These are phyloP conservation scores for Numenius arquata DNA, from an alignment of 2,113 vertebrate species.

Conservation along the genomic window DNA sequence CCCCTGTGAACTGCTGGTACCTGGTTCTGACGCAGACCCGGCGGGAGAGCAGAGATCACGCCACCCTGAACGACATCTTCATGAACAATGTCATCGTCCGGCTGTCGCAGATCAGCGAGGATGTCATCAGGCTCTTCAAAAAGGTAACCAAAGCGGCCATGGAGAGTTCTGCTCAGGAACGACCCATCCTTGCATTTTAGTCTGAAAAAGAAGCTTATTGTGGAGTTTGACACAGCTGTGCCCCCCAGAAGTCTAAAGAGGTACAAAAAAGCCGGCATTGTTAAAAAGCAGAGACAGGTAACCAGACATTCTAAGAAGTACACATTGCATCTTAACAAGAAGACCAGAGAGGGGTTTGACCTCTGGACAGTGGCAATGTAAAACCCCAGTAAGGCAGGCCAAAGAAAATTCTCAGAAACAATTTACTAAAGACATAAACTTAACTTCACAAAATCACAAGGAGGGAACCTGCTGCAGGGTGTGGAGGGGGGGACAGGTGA, in stretches of 20 bases:
- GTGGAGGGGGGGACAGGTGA: not conserved
- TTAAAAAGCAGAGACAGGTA: not conserved
- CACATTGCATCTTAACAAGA: not conserved
- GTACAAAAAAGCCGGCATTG: not conserved
- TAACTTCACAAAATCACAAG: not conserved
- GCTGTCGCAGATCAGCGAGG: conserved; percentile 94
- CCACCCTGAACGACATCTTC: conserved; percentile 96
- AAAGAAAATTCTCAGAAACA: not conserved
- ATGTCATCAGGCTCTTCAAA: conserved; percentile 98
- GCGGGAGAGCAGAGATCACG: conserved; percentile 94
- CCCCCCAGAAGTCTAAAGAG: no score
- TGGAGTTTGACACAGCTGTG: not conserved
- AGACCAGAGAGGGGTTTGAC: not conserved
- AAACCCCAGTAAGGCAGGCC: not conserved
- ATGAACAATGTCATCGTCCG: conserved; percentile 97
- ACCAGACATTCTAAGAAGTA: not conserved
- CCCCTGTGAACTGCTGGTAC: conserved; percentile 98
- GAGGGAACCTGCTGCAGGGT: not conserved
- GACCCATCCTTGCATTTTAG: not conserved
- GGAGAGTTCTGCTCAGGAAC: not conserved
- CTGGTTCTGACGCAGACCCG: conserved; percentile 94
- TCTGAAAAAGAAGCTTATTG: not conserved
- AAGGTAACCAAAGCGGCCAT: conserved; percentile 77
- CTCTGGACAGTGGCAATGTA: not conserved
- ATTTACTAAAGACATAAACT: not conserved